Base-by-base conservation (phyloP, 2,888 invertebrate species). In the Vesta saturnalis region DNA sequence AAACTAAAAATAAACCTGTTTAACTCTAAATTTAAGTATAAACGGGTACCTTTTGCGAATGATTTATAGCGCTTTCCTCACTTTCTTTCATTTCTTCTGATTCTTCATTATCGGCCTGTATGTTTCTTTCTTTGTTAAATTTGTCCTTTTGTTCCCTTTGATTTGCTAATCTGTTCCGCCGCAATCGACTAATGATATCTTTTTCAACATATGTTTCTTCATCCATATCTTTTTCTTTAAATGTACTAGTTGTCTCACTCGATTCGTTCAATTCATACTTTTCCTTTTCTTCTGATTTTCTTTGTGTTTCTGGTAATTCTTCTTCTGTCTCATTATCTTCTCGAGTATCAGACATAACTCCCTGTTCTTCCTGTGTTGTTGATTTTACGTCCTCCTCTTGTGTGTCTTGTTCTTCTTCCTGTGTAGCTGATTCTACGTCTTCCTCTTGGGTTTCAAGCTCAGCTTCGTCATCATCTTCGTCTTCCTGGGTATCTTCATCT, bases 111-210 rank as follows among this genome's bases (percentile, higher is more conserved):
- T 78, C 79, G 3, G 23, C 47, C 47, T 64, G 57, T 39, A n/a
- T n/a, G n/a, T n/a, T n/a, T n/a, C n/a, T 2, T 39, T 39, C 39
- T 61, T 86, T 82, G 77, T 85, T 85, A 47, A 18, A 12, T 49
- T 65, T 62, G 8, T 30, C 65, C 18, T 83, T 82, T 46, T 81
- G 83, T 12, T 78, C 74, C 49, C 84, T 80, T 58, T 80, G 78
- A 12, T 35, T 22, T 16, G 22, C 57, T n/a, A n/a, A 19, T 55
- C 43, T 22, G 60, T 62, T 52, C n/a, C 66, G 60, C 15, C 39
- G 39, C n/a, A 39, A 39, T 39, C 39, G 8, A 12, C 12, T 1
- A n/a, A 43, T 35, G 60, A 84, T 83, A 12, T 83, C 79, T 18
- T 83, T 73, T 64, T 77, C 73, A 12, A 72, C 72, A 39, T 70